These are phyloP conservation scores for Gobionotothen gibberifrons DNA, from an alignment of 2,797 vertebrate species.

Conservation along the genomic window DNA sequence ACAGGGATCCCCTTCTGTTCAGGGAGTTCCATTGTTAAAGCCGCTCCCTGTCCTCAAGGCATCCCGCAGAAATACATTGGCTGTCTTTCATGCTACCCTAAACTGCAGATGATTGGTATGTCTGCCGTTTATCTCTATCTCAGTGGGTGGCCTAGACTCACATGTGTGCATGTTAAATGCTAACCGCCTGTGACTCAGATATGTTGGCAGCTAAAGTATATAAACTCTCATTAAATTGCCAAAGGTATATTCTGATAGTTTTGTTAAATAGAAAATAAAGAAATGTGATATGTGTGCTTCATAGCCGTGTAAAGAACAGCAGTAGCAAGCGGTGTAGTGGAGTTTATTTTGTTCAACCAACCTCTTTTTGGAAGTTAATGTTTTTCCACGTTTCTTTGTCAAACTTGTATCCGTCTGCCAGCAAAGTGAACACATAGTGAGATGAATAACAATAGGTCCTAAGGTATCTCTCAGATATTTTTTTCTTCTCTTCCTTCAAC, in stretches of 20 bases:
- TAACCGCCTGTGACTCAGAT: constrained; percentile 9
- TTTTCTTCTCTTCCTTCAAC: constrained; percentile 84
- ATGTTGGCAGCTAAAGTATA: constrained; percentile 15
- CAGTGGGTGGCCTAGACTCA: constrained; percentile 36
- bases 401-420: constrained; percentile 92
- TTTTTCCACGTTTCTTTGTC: constrained; percentile 86
- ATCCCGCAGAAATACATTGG: constrained; percentile 15
- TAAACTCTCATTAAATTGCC: not conserved
- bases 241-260: not conserved
- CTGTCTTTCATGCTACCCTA: constrained; percentile 26
- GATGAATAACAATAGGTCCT: constrained; percentile 90
- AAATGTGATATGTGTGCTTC: not conserved
- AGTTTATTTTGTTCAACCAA: constrained; percentile 57
- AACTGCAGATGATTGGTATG: constrained; percentile 19
- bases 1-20: constrained; percentile 52
- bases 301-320: not conserved
- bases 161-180: constrained; percentile 1
- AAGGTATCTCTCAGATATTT: constrained; percentile 80
- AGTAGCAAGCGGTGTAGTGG: not conserved
- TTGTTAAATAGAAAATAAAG: not conserved
- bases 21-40: constrained; percentile 59
- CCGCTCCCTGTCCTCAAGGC: constrained; percentile 30
- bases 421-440: constrained; percentile 89
- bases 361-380: constrained; percentile 90
- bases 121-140: constrained; percentile 20